These are phyloP conservation scores for Emydura subglobosa DNA, from an alignment of 2,113 vertebrate species.

Conservation along the genomic window DNA sequence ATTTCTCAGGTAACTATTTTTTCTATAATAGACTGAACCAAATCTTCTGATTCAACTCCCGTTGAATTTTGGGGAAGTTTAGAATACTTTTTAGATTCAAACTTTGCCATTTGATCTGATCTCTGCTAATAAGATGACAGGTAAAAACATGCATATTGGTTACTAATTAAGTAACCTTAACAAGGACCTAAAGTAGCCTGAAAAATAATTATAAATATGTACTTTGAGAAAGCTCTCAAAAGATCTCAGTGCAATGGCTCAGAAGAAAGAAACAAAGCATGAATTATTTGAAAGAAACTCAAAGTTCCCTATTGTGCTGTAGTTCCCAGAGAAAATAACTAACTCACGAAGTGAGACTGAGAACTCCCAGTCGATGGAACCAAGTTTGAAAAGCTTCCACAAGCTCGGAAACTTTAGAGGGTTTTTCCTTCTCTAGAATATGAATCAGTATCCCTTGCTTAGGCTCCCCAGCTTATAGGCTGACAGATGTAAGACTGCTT, in stretches of 20 bases:
- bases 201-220: slow-evolving; percentile 10
- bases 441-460: not conserved
- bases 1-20: not conserved
- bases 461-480: not conserved
- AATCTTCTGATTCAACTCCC: not conserved
- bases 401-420: not conserved
- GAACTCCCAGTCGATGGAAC: not conserved
- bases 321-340: not conserved
- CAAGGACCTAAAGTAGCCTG: not conserved
- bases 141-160: not conserved
- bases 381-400: not conserved
- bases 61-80: not conserved
- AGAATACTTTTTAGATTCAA: not conserved
- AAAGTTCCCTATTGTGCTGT: not conserved
- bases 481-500: not conserved
- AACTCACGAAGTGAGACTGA: not conserved
- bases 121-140: not conserved
- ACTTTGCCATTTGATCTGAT: not conserved
- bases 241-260: not conserved
- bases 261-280: not conserved
- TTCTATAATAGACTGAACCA: not conserved
- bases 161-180: not conserved
- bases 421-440: not conserved
- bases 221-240: not conserved
- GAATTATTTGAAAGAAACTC: not conserved